phyloP scores from a whole-genome alignment of 2,888 invertebrate genomes.

The Linyphia triangularis region DNA sequence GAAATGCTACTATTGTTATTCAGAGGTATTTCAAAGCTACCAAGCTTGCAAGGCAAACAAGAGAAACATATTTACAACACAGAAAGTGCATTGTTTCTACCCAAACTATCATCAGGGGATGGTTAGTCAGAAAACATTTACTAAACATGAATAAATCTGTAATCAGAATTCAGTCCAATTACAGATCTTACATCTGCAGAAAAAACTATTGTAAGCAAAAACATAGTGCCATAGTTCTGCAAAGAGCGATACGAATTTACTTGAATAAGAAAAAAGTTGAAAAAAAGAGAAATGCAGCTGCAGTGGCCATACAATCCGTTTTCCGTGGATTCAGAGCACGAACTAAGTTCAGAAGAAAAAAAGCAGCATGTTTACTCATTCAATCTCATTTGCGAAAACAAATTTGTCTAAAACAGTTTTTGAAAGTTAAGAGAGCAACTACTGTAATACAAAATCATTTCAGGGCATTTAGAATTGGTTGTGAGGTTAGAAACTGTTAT shows the following conservation, averaged over 20 bases:
- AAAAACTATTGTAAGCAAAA: background rate
- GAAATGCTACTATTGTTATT: background rate
- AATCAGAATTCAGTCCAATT: background rate
- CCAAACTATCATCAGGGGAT: background rate
- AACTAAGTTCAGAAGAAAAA: background rate
- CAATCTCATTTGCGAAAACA: background rate
- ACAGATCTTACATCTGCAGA: background rate
- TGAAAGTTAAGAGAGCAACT: constrained; percentile 68
- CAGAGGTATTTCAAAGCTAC: background rate
- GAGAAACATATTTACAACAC: background rate
- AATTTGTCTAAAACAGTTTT: constrained; percentile 51
- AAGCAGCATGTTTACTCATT: background rate
- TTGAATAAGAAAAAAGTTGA: background rate
- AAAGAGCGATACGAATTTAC: background rate
- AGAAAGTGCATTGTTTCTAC: background rate
- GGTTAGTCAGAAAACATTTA: background rate
- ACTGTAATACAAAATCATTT: constrained; percentile 23
- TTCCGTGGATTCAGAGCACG: background rate
- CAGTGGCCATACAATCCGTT: background rate
- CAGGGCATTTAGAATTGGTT: constrained; percentile 8
- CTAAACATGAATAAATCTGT: background rate
- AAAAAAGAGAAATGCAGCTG: background rate
- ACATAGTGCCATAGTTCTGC: background rate
- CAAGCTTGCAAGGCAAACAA: background rate
- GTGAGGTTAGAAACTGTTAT: background rate